These are phyloP conservation scores for Helicoverpa assulta DNA, from an alignment of 2,888 invertebrate genomes.

Conservation along the genomic window DNA sequence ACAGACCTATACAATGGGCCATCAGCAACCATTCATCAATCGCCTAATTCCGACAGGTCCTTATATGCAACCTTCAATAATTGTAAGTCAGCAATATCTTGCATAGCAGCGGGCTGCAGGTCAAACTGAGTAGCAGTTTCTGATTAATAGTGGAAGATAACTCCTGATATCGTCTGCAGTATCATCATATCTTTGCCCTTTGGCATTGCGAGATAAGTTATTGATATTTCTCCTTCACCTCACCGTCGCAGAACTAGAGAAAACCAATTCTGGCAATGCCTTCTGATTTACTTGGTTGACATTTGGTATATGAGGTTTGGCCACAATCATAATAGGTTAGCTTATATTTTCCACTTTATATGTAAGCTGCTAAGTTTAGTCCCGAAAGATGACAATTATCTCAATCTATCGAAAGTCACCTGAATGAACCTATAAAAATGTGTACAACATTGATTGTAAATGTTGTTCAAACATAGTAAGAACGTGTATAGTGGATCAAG, in stretches of 20 bases:
- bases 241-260: not conserved
- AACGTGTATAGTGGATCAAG: conserved; percentile 30
- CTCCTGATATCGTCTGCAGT: conserved; percentile 13
- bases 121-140: conserved; percentile 28
- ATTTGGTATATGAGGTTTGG: too few relatives aligned
- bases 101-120: conserved; percentile 7
- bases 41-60: conserved; percentile 16
- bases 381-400: too few relatives aligned
- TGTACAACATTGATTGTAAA: conserved; percentile 8
- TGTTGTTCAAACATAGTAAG: conserved; percentile 8
- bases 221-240: conserved; percentile 3
- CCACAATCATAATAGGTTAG: too few relatives aligned
- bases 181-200: conserved; percentile 40
- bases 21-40: conserved; percentile 32
- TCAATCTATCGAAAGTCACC: not conserved
- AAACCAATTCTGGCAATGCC: not conserved
- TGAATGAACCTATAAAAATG: conserved; percentile 15
- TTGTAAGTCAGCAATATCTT: conserved; percentile 10
- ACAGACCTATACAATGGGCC: conserved; percentile 43
- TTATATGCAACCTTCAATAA: not conserved
- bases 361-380: too few relatives aligned
- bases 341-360: too few relatives aligned
- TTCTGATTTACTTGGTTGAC: too few relatives aligned
- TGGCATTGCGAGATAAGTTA: conserved; percentile 20
- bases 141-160: conserved; percentile 44